Conservation (phyloP, 2,888 invertebrate species). For the Orthosia cruda region DNA sequence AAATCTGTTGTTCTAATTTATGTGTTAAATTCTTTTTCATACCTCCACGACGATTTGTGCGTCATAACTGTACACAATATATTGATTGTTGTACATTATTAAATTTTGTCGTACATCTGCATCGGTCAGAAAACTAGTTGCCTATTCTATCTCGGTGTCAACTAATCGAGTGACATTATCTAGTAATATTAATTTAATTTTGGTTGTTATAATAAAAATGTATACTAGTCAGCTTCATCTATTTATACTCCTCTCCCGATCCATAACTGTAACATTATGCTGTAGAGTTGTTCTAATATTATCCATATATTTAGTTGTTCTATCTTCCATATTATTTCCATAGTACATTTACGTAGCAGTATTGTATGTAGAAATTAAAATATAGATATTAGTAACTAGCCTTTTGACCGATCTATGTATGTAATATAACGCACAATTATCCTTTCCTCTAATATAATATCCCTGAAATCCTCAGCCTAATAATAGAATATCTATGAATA, state of each 20-base stretch:
- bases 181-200: slow-evolving; percentile 91
- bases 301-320: slow-evolving; percentile 71
- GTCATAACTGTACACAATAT: slow-evolving; percentile 74
- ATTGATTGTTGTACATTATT: slow-evolving; percentile 65
- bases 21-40: slow-evolving; percentile 89
- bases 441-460: slow-evolving; percentile 70
- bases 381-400: slow-evolving; percentile 86
- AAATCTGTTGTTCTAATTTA: slow-evolving; percentile 91
- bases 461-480: slow-evolving; percentile 67
- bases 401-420: slow-evolving; percentile 91
- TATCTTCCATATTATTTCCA: slow-evolving; percentile 76
- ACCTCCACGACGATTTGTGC: slow-evolving; percentile 88
- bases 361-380: slow-evolving; percentile 82
- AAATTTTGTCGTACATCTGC: slow-evolving; percentile 70
- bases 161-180: slow-evolving; percentile 90
- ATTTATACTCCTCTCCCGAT: slow-evolving; percentile 82
- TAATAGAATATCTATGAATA: slow-evolving; percentile 19
- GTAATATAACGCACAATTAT: slow-evolving; percentile 88
- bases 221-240: slow-evolving; percentile 89
- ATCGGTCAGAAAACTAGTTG: slow-evolving; percentile 90
- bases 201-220: slow-evolving; percentile 83
- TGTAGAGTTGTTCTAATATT: slow-evolving; percentile 72
- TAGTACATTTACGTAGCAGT: slow-evolving; percentile 78
- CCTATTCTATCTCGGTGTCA: slow-evolving; percentile 79
- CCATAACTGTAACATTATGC: slow-evolving; percentile 79